Evolutionary conservation across 2,888 invertebrate species (phyloP).

Genomic region (Pseudolycoriella hygida): DNA sequence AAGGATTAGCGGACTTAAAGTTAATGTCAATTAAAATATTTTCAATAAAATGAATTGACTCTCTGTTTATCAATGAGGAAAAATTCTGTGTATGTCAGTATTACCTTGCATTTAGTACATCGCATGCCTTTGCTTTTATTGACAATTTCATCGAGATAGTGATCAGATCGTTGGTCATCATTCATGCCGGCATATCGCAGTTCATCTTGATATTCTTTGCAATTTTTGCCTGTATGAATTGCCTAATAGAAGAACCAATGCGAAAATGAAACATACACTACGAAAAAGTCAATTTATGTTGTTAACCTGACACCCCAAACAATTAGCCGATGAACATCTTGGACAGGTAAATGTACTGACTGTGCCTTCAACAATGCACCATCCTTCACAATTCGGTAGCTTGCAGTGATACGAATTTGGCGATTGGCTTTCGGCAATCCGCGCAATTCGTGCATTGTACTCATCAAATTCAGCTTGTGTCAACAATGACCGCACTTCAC

Average conservation of each 20-base stretch:
- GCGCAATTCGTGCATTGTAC: conserved; percentile 43
- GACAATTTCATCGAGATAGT: conserved; percentile 64
- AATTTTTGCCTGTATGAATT: conserved; percentile 61
- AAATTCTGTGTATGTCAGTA: no score
- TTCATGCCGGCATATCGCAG: conserved; percentile 47
- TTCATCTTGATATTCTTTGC: conserved; percentile 60
- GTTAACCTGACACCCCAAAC: conserved; percentile 40
- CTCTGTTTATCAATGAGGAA: no score
- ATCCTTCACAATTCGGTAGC: conserved; percentile 72
- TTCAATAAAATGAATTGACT: no score
- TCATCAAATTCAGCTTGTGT: conserved; percentile 55
- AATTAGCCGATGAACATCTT: conserved; percentile 62
- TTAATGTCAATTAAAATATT: no score
- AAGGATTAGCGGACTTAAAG: no score
- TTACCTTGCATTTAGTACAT: conserved; percentile 69
- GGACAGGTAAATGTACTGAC: conserved; percentile 72
- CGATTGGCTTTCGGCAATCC: conserved; percentile 61
- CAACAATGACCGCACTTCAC: conserved; percentile 70
- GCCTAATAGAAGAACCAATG: conserved; percentile 31
- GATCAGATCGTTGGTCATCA: conserved; percentile 55
- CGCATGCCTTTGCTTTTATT: conserved; percentile 67
- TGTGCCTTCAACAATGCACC: conserved; percentile 79
- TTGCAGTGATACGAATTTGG: conserved; percentile 77
- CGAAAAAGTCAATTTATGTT: no score
- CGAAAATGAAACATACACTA: no score